Evolutionary conservation across 30 jellyfish, hydroid and myxozoan species (phyloP), one percentile per base, ranked within the genome.

Genomic region (Aurelia sp.): DNA sequence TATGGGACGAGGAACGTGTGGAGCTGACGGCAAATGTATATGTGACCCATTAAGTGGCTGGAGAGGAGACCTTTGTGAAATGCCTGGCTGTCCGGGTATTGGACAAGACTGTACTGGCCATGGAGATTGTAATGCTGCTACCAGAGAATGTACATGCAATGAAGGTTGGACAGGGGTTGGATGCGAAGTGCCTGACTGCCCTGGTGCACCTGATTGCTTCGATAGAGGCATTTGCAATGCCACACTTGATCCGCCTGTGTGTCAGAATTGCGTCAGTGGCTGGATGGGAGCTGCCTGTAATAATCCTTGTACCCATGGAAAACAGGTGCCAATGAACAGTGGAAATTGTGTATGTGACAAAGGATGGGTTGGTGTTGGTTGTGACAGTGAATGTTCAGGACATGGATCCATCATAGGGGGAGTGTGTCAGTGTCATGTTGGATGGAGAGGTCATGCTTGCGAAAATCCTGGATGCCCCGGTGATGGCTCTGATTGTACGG

Each of bases 401-500:
- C 94, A 85, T 52, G 94, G 94, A 7, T 52, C 53, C 11, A 85
- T 85, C 12, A 57, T 85, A 22, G 58, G 57, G 5, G 84, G 94
- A 10, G 57, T 13, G 1, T 85, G 94, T 52, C 77, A 63, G 35
- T 85, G 94, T 64, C 84, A 74, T 59, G 76, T 68, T 63, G 94
- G 94, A 63, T 85, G 94, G 94, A 85, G 94, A 57, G 94, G 94
- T 15, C 75, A 41, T 48, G 50, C 88, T 50, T 85, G 94, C 66
- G 94, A 85, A 24, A 85, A 85, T 40, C 94, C 94, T 31, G 94
- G 94, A n/a, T 85, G 94, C 40, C 94, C 94, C 35, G 94, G 94
- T 0, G 65, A 72, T 44, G 94, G 94, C 40, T 63, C 94, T 24
- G 94, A 85, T 33, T 85, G 94, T 62, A 59, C 88, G 8, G 88